Evolutionary conservation across 2,888 invertebrate species (phyloP), one percentile per base, ranked within the genome.

Genomic region (Polymixis flavicincta): DNA sequence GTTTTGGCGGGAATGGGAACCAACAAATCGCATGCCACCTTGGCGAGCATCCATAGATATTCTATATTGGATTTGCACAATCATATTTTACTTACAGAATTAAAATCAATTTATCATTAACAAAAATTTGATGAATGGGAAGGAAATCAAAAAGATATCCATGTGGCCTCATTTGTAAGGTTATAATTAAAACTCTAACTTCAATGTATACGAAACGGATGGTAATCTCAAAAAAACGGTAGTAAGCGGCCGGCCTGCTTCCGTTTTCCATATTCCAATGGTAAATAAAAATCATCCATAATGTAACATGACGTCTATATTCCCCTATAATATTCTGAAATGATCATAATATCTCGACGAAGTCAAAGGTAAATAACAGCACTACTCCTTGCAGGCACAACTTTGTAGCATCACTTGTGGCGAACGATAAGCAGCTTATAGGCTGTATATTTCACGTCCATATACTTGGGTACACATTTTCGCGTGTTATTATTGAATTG

Each of bases 341-440:
- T 28, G 28, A 50, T 32, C 14, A 54, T 17, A 37, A 48, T 28
- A 42, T 57, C 8, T 60, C 25, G 5, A 54, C 14, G 7, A 37
- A 78, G 45, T 70, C 14, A 25, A 54, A 64, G 11, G 11, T 65
- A 64, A 67, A 75, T 67, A 81, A 59, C 14, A 59, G 50, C 17
- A 59, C 48, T 32, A 77, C 66, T 73, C 28, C 57, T 45, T 66
- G 57, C 57, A 67, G 68, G 50, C 76, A 71, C 76, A 74, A 73
- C 76, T 85, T 73, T 83, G 79, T 76, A 54, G 68, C 80, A 54
- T 76, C 59, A 68, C 64, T 78, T 78, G 78, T 76, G 76, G 52
- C 14, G 66, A 54, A 54, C 65, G 82, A 75, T 85, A 85, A 85
- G 86, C 72, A 59, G 85, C 85, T 85, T 85, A 85, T 22, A 74